These are phyloP conservation scores for Apamea epomidion DNA, from an alignment of 2,888 invertebrate genomes.

Conservation along the genomic window DNA sequence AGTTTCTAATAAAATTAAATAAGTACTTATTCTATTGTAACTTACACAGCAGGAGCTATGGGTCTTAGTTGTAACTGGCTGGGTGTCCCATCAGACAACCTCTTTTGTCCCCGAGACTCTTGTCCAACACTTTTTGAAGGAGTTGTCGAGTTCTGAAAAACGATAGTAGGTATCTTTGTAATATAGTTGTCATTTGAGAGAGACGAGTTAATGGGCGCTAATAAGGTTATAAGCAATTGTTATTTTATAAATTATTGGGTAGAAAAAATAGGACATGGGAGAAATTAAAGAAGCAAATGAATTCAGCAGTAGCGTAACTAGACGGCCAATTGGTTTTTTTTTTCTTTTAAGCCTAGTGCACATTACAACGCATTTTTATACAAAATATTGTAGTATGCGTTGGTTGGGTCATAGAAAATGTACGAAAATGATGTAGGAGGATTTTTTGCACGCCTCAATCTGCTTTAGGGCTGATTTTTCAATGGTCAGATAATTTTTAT, in stretches of 20 bases:
- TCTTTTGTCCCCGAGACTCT: constrained; percentile 85
- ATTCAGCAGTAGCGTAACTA: constrained; percentile 24
- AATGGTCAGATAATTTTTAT: not conserved
- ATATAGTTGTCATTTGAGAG: not conserved
- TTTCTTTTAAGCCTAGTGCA: not conserved
- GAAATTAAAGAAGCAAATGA: constrained; percentile 46
- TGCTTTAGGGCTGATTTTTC: not conserved
- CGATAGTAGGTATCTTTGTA: not conserved
- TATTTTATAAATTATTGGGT: constrained; percentile 24
- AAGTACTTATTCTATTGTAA: constrained; percentile 22
- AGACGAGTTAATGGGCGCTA: constrained; percentile 6
- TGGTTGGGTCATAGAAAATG: not conserved
- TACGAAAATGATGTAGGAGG: not conserved
- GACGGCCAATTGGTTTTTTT: not conserved
- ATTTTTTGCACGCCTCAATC: not conserved
- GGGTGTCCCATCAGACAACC: constrained; percentile 86
- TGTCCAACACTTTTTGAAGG: constrained; percentile 81
- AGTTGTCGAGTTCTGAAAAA: constrained; percentile 80
- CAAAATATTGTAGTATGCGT: not conserved
- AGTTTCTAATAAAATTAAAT: not conserved
- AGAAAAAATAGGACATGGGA: constrained; percentile 21
- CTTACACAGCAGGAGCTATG: constrained; percentile 88
- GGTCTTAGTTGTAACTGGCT: constrained; percentile 86
- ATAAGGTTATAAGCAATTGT: constrained; percentile 49
- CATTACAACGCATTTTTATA: not conserved